Evolutionary conservation across 2,888 invertebrate genomes (phyloP), one percentile per base, ranked within the genome.

Genomic region (Idaea biselata): DNA sequence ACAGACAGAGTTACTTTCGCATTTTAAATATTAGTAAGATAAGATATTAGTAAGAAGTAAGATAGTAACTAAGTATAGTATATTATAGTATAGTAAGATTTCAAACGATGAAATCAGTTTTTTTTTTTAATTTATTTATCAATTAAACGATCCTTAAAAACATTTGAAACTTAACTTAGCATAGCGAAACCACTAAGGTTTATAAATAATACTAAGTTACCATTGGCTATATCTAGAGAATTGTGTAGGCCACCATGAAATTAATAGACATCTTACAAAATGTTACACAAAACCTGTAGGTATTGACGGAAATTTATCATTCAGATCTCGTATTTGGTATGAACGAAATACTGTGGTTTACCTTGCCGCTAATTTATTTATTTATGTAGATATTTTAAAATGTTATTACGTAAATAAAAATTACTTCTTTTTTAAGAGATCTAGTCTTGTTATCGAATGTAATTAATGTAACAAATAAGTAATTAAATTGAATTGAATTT

Each of bases 191-290:
- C n/a, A n/a, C n/a, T n/a, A n/a, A n/a, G n/a, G n/a, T n/a, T n/a
- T n/a, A n/a, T n/a, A n/a, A n/a, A n/a, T n/a, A n/a, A n/a, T n/a
- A n/a, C n/a, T n/a, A n/a, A n/a, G n/a, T 44, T 44, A 44, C 44
- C 44, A 70, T 73, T 64, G 64, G 18, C 66, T 69, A 70, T 66
- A 70, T 74, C 71, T 76, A 71, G 71, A 79, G 73, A 77, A 84
- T 83, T 82, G 82, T 75, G 80, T 78, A 74, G 77, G 83, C 78
- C 83, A 77, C 83, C 79, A 79, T 83, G 80, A 83, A 85, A 84
- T 87, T 86, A 86, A 86, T 86, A 82, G 82, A 76, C 68, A 75
- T 69, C 76, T 87, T 88, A 80, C 86, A 77, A 82, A 81, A 86
- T 82, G 80, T 81, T 82, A 73, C 73, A 77, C 77, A 80, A 83